A percentile compares a stretch with the other conserved stretches of the same genome.
These are phyloP conservation scores for Nasonovia ribisnigri DNA, from an alignment of 2,888 invertebrate genomes.

Conservation along the genomic window DNA sequence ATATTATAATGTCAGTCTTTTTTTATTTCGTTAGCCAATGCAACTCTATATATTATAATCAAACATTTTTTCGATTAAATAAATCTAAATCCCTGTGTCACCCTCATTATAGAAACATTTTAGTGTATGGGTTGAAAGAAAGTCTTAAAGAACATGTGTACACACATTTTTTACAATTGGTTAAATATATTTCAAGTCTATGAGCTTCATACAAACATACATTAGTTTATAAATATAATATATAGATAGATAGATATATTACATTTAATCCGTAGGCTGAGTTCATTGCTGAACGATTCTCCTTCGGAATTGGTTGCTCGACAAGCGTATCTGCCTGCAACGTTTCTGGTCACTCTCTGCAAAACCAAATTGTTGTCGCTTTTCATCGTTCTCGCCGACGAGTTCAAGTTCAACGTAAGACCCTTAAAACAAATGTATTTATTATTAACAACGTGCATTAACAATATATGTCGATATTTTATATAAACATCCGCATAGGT, in stretches of 20 bases:
- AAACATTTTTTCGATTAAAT: neutral
- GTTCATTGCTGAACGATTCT: conserved; percentile 88
- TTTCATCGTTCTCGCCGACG: conserved; percentile 87
- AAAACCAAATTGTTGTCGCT: conserved; percentile 93
- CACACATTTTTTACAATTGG: neutral
- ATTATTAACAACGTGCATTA: neutral
- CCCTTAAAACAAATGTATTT: conserved; percentile 74
- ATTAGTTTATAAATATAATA: neutral
- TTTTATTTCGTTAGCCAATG: neutral
- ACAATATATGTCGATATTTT: neutral
- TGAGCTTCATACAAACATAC: neutral
- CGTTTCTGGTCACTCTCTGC: conserved; percentile 88
- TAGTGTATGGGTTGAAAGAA: neutral
- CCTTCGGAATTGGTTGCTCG: conserved; percentile 90
- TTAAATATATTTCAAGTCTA: neutral
- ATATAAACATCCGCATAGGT: neutral
- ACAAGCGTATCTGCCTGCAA: conserved; percentile 89
- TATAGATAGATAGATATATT: conserved; percentile 72
- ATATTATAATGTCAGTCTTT: neutral
- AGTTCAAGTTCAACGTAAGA: conserved; percentile 84
- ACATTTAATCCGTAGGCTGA: conserved; percentile 89
- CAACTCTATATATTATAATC: neutral
- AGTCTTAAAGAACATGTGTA: neutral
- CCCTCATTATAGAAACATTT: neutral
- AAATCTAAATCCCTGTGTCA: neutral